phyloP scores from a whole-genome alignment of 2,888 invertebrate genomes.

The Netelia inedita region DNA sequence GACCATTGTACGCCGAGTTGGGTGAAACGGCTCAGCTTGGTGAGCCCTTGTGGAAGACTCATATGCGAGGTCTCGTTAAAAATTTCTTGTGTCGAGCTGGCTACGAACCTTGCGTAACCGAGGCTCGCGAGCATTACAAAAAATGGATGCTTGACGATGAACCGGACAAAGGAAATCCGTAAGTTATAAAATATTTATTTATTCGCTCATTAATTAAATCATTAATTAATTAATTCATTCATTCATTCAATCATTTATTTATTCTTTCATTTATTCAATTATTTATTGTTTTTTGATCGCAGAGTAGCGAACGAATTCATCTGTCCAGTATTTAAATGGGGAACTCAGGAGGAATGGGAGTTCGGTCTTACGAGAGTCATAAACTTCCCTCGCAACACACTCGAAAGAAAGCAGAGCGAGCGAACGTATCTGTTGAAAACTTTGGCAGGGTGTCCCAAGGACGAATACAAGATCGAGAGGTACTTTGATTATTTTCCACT shows the following conservation, averaged over 20 bases:
- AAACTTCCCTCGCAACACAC: slow-evolving; percentile 89
- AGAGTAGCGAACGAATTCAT: slow-evolving; percentile 92
- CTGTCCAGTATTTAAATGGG: slow-evolving; percentile 94
- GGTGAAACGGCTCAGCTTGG: slow-evolving; percentile 86
- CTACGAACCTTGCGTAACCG: slow-evolving; percentile 91
- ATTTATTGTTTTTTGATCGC: slow-evolving; percentile 53
- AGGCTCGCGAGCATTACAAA: slow-evolving; percentile 90
- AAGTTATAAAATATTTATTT: slow-evolving; percentile 79
- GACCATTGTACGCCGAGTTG: slow-evolving; percentile 91
- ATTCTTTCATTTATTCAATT: background rate
- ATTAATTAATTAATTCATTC: background rate
- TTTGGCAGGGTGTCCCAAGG: slow-evolving; percentile 92
- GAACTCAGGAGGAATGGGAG: slow-evolving; percentile 92
- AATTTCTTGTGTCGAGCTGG: slow-evolving; percentile 92
- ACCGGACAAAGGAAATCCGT: slow-evolving; percentile 94
- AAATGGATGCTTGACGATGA: slow-evolving; percentile 91
- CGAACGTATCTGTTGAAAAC: slow-evolving; percentile 92
- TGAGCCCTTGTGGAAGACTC: slow-evolving; percentile 89
- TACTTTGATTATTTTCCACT: slow-evolving; percentile 64
- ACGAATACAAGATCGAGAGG: slow-evolving; percentile 89
- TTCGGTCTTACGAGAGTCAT: slow-evolving; percentile 92
- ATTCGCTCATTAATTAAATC: slow-evolving; percentile 11
- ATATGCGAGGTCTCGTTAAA: slow-evolving; percentile 89
- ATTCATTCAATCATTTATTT: background rate
- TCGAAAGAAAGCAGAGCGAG: slow-evolving; percentile 89